These are phyloP conservation scores for Helarctos malayanus DNA, from an alignment of 2,797 vertebrate genomes.

Conservation along the genomic window DNA sequence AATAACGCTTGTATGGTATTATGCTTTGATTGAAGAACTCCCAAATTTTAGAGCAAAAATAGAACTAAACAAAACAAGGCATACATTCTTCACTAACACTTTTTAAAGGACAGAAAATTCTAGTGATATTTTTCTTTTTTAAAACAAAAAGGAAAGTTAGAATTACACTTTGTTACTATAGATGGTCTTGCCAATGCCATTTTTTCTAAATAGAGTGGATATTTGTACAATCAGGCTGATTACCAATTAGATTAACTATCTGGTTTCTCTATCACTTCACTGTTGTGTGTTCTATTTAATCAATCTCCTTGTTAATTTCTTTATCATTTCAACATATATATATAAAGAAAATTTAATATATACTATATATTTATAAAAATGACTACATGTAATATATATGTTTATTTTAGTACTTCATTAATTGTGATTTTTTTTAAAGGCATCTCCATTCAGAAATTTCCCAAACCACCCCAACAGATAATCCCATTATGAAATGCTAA, in stretches of 20 bases:
- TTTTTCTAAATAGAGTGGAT: not conserved
- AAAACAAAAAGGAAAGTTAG: not conserved
- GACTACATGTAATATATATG: not conserved
- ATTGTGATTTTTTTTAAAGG: not conserved
- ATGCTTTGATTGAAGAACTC: conserved; percentile 8
- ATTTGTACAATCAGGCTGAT: not conserved
- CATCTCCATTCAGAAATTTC: not conserved
- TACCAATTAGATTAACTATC: not conserved
- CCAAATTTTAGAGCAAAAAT: not conserved
- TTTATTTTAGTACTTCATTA: not conserved
- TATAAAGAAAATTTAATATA: not conserved
- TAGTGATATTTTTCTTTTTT: not conserved
- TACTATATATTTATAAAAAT: not conserved
- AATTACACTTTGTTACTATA: not conserved
- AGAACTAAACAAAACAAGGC: conserved; percentile 12
- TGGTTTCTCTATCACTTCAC: not conserved
- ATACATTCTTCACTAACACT: not conserved
- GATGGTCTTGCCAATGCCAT: not conserved
- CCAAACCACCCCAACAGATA: not conserved
- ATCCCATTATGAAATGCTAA: not conserved
- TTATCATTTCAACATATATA: not conserved
- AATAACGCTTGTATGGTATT: not conserved
- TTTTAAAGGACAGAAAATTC: not conserved
- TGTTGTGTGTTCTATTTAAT: not conserved
- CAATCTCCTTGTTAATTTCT: not conserved